Evolutionary conservation across 2,797 vertebrate species (phyloP).

Genomic region (Hypotaenidia okinawae): DNA sequence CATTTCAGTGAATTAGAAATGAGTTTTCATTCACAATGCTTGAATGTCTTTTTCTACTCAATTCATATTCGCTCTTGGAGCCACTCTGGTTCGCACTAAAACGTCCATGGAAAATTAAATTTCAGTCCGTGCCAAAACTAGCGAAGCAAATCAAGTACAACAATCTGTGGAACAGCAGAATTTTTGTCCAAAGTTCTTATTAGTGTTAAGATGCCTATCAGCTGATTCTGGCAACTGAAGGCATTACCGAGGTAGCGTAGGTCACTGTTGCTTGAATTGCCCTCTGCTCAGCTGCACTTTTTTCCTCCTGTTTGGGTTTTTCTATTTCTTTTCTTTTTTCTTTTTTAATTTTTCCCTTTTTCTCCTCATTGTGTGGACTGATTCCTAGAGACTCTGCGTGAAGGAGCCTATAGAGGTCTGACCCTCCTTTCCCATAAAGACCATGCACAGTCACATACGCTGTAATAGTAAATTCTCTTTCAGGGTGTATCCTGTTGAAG

Average conservation of each 20-base stretch:
- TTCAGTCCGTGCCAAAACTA: neutral
- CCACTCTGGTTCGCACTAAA: neutral
- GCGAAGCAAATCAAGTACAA: neutral
- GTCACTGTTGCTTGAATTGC: neutral
- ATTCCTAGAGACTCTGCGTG: neutral
- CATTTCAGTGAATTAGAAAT: neutral
- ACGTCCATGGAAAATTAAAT: conserved; percentile 27
- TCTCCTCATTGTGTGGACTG: neutral
- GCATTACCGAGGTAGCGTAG: neutral
- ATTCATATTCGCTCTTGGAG: neutral
- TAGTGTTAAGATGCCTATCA: conserved; percentile 14
- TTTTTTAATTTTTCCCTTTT: neutral
- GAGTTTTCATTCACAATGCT: neutral
- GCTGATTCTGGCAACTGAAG: neutral
- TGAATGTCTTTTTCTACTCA: neutral
- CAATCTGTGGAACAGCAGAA: neutral
- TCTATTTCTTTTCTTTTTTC: neutral
- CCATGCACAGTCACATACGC: neutral
- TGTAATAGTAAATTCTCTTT: neutral
- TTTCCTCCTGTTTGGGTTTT: neutral
- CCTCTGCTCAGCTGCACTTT: neutral
- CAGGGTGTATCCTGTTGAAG: neutral
- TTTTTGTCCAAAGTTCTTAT: neutral
- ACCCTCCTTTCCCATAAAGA: neutral
- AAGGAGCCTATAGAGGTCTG: neutral